These are phyloP conservation scores for Potamilus streckersoni DNA, from an alignment of 1,140 invertebrate species.

Conservation along the genomic window DNA sequence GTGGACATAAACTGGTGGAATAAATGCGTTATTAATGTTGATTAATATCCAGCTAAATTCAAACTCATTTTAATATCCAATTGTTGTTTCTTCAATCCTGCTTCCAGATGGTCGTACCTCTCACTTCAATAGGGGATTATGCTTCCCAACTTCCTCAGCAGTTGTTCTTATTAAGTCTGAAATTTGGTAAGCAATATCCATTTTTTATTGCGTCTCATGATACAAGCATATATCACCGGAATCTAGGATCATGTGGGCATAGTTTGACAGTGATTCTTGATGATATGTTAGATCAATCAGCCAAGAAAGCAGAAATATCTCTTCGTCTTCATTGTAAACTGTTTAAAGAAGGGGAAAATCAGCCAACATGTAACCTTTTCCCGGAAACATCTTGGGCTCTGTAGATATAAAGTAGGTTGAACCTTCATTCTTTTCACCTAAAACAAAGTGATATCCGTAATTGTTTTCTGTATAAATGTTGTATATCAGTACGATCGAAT, in stretches of 20 bases:
- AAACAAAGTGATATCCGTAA: too few relatives aligned
- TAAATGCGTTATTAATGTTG: slow-evolving; percentile 1
- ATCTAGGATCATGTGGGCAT: background rate
- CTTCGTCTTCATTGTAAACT: slow-evolving; percentile 8
- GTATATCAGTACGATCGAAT: too few relatives aligned
- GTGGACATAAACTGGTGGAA: slow-evolving; percentile 7
- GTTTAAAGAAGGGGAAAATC: slow-evolving; percentile 8
- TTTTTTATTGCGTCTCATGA: slow-evolving; percentile 13
- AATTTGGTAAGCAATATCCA: background rate
- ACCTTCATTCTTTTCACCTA: background rate
- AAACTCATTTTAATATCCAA: slow-evolving; percentile 18
- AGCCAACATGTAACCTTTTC: background rate
- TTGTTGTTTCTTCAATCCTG: slow-evolving; percentile 18
- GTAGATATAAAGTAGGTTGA: background rate
- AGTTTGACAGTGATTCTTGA: background rate
- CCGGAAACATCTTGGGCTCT: background rate
- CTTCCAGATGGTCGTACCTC: slow-evolving; percentile 12
- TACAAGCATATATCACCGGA: slow-evolving; percentile 9
- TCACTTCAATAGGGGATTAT: slow-evolving; percentile 10
- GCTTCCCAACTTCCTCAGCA: background rate
- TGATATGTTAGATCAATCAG: slow-evolving; percentile 9
- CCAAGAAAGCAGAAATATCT: background rate
- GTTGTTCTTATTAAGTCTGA: background rate
- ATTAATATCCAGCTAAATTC: slow-evolving; percentile 16
- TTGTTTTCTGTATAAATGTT: too few relatives aligned